These are phyloP conservation scores for Drosophila putrida DNA, from an alignment of 2,888 invertebrate species.

Conservation along the genomic window DNA sequence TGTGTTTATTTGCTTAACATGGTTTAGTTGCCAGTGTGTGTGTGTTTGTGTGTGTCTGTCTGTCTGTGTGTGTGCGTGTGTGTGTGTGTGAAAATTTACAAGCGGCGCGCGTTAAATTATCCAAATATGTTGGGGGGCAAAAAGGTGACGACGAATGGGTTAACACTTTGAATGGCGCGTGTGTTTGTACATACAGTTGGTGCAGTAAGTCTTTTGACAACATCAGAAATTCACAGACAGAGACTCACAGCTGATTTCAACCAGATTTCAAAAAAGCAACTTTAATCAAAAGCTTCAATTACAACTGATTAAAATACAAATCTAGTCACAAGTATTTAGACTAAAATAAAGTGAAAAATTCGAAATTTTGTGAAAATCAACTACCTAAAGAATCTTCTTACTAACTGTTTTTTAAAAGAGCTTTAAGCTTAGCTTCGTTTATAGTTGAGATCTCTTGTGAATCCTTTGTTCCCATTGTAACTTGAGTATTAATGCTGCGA, in stretches of 20 bases:
- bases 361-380: too few species aligned
- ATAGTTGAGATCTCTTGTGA: not conserved
- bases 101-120: conserved; percentile 80
- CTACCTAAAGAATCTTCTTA: too few species aligned
- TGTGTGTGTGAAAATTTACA: conserved; percentile 72
- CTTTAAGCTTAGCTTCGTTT: conserved; percentile 1
- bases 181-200: conserved; percentile 11
- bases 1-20: conserved; percentile 77
- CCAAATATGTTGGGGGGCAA: conserved; percentile 78
- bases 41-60: conserved; percentile 30
- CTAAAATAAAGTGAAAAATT: too few species aligned
- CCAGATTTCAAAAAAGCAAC: too few species aligned
- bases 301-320: too few species aligned
- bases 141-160: conserved; percentile 80
- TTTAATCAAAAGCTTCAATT: too few species aligned
- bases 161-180: conserved; percentile 67
- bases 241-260: too few species aligned
- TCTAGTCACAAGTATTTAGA: too few species aligned
- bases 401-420: not conserved
- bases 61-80: conserved; percentile 4
- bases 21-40: conserved; percentile 70
- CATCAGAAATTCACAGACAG: too few species aligned
- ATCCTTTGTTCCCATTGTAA: not conserved
- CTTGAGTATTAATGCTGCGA: conserved; percentile 1
- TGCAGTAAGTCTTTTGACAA: too few species aligned